Base-by-base conservation (phyloP, 1,140 invertebrate species). In the Eurosta solidaginis region DNA sequence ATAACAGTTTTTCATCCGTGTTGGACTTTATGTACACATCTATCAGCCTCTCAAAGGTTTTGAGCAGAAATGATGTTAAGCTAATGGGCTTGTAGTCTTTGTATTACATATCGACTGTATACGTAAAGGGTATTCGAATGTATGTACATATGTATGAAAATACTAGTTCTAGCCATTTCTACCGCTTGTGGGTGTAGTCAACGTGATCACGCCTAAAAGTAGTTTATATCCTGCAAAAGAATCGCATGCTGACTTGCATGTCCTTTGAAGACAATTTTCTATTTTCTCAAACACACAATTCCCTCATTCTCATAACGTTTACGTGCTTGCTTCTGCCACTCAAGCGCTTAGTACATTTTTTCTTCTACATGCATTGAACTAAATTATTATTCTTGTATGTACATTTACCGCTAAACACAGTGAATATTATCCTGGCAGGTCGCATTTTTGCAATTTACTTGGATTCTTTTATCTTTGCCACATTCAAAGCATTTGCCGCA, bases 401-500 rank as follows among this genome's bases (percentile, higher is more conserved):
- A 33, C 29, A 63, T 63, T 14, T 42, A 68, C 33, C 59, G 33
- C 59, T 68, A 68, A 17, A 20, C 3, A 25, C 20, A 22, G 3
- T n/a, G n/a, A 10, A 17, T 40, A 9, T 36, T 22, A n/a, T 36
- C 59, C 33, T 42, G 29, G 59, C 33, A 68, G 17, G 59, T 40
- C 59, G n/a, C 36, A 68, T 36, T 68, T 68, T 68, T 68, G 59
- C 59, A 68, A 40, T 42, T 36, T 17, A 5, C 6, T n/a, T n/a
- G n/a, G n/a, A n/a, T n/a, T 0, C 59, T 68, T 68, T 68, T 33
- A 68, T 25, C 33, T 68, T 68, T 42, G 59, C 59, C 59, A 36
- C 54, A 63, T 40, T 36, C 29, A 63, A 40, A 63, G 54, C 54
- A 33, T 63, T 63, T 63, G 54, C 54, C 29, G 36, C 59, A 68